These are phyloP conservation scores for Galago senegalensis DNA, from an alignment of 2,797 vertebrate species.

Conservation along the genomic window DNA sequence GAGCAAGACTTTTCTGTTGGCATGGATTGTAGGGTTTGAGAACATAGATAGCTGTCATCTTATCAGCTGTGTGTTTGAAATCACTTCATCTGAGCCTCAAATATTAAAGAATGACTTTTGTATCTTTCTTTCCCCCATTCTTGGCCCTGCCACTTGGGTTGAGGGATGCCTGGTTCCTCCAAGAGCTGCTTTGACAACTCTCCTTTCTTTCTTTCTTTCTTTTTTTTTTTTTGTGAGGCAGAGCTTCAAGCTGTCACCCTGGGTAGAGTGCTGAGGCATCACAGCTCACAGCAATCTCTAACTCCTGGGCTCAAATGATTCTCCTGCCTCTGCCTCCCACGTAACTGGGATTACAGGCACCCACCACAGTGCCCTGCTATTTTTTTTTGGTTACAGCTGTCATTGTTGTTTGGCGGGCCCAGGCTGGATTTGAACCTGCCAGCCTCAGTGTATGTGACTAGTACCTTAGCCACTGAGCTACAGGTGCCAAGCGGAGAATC, in stretches of 20 bases:
- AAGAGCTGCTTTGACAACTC: neutral
- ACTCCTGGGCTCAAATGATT: too few species aligned
- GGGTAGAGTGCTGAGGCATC: too few species aligned
- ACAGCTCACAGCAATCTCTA: too few species aligned
- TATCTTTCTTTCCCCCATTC: neutral
- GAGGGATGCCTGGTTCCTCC: neutral
- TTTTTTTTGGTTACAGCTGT: too few species aligned
- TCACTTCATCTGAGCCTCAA: neutral
- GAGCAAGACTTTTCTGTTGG: neutral
- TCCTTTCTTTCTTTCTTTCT: neutral
- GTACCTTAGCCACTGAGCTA: too few species aligned
- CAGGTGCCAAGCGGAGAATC: neutral
- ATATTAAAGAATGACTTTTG: neutral
- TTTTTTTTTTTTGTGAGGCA: neutral
- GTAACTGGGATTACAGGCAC: too few species aligned
- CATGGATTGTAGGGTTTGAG: neutral
- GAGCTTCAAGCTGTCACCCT: too few species aligned
- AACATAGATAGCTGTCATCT: neutral
- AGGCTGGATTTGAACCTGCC: too few species aligned
- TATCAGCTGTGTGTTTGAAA: rapidly evolving
- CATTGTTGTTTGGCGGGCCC: too few species aligned
- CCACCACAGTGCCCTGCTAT: too few species aligned
- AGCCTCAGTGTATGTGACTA: too few species aligned
- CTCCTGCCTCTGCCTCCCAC: too few species aligned
- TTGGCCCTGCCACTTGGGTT: neutral